Conservation (phyloP, 2,888 invertebrate genomes). For the Sussaba pulchella region DNA sequence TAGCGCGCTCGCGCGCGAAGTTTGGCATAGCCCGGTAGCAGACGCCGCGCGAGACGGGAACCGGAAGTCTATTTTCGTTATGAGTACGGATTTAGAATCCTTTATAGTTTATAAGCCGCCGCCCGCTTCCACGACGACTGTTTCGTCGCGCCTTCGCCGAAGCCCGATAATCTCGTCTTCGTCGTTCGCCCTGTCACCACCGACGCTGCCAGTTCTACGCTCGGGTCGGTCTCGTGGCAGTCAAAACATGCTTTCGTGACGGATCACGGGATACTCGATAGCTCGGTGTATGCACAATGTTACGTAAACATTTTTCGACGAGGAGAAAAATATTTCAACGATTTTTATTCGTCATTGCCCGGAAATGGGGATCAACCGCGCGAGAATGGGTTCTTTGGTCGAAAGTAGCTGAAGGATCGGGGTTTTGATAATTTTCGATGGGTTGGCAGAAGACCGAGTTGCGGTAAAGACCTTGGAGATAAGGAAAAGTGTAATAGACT, state of each 20-base stretch:
- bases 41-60: conserved; percentile 83
- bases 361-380: not conserved
- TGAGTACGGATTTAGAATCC: conserved; percentile 83
- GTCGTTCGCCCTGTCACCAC: conserved; percentile 1
- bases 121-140: conserved; percentile 17
- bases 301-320: too few relatives aligned
- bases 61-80: conserved; percentile 84
- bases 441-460: not conserved
- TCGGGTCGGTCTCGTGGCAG: too few relatives aligned
- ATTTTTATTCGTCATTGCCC: not conserved
- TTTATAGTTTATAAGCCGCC: conserved; percentile 80
- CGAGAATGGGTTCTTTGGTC: not conserved
- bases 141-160: conserved; percentile 14
- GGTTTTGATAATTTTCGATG: conserved; percentile 5
- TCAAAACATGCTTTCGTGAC: too few relatives aligned
- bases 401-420: not conserved
- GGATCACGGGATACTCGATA: too few relatives aligned
- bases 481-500: not conserved
- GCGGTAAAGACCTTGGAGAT: conserved; percentile 2
- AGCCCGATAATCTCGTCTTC: not conserved
- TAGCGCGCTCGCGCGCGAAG: conserved; percentile 63
- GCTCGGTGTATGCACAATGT: too few relatives aligned
- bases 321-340: not conserved
- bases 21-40: conserved; percentile 81
- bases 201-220: not conserved